phyloP scores from a whole-genome alignment of 1,140 invertebrate species.

The Drosophila jambulina region DNA sequence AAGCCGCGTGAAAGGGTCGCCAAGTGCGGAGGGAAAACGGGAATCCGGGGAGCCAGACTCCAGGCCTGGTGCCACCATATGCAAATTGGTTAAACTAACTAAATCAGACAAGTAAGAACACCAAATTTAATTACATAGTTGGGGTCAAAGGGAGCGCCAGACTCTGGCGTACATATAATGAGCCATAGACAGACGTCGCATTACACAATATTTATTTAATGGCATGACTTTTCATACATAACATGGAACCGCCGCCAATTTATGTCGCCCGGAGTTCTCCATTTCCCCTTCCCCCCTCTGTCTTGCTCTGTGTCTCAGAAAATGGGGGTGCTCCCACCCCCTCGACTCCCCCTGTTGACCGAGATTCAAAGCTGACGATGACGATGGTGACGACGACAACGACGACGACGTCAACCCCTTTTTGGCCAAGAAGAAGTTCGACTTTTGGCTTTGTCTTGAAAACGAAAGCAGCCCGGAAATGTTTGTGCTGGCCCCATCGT shows the following conservation, averaged over 20 bases:
- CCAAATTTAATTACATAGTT: conserved; percentile 66
- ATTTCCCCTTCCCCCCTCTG: background rate
- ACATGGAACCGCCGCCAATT: conserved; percentile 54
- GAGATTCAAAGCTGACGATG: conserved; percentile 51
- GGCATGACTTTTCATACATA: conserved; percentile 70
- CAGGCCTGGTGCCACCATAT: conserved; percentile 10
- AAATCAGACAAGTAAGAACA: conserved; percentile 37
- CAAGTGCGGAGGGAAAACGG: conserved; percentile 8
- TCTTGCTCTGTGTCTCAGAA: background rate
- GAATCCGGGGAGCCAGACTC: background rate
- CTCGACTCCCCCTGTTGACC: conserved; percentile 39
- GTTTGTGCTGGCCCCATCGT: conserved; percentile 49
- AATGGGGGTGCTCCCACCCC: background rate
- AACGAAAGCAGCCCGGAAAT: conserved; percentile 77
- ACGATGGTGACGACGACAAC: conserved; percentile 17
- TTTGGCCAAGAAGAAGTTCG: conserved; percentile 44
- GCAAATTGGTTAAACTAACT: conserved; percentile 57
- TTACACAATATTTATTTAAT: conserved; percentile 75
- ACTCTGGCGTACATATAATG: background rate
- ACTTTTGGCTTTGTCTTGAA: conserved; percentile 68
- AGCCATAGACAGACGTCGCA: conserved; percentile 38
- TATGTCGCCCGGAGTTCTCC: conserved; percentile 43
- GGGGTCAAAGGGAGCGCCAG: background rate
- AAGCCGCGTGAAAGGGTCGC: conserved; percentile 27
- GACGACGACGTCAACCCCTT: conserved; percentile 24